Percentiles rank a stretch among this genome's conserved stretches.
phyloP scores from a whole-genome alignment of 2,113 vertebrate genomes.

The Psephotus haematonotus region DNA sequence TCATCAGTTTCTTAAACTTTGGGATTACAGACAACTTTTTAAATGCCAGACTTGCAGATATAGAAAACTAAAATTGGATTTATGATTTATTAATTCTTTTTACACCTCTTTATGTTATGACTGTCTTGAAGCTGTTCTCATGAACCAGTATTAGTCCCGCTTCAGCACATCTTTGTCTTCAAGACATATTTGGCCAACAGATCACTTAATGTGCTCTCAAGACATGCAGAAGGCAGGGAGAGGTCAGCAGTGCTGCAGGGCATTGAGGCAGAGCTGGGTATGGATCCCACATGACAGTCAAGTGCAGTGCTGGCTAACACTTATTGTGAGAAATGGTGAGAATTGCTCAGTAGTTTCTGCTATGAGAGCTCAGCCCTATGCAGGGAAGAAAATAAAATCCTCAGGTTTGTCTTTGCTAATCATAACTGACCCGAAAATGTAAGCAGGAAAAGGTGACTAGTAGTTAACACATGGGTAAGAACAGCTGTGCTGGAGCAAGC shows the following conservation, averaged over 20 bases:
- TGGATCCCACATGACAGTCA: background rate
- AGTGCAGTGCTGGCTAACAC: fast-evolving
- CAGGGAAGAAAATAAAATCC: background rate
- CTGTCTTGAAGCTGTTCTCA: background rate
- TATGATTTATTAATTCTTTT: background rate
- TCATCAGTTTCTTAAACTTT: background rate
- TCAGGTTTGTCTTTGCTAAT: background rate
- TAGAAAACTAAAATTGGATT: background rate
- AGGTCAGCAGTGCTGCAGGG: background rate
- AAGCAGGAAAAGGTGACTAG: background rate
- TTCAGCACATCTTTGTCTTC: background rate
- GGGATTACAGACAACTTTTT: background rate
- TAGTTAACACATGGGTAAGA: background rate
- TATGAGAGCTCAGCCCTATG: background rate
- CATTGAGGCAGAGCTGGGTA: fast-evolving
- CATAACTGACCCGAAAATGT: fast-evolving
- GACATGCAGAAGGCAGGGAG: background rate
- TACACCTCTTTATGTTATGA: background rate
- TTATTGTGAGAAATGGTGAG: background rate
- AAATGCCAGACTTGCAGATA: background rate
- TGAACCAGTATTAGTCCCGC: background rate
- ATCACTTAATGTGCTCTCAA: background rate
- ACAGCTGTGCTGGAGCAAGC: background rate
- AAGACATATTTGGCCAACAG: background rate
- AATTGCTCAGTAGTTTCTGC: background rate